Conservation (phyloP, 2,797 vertebrate genomes). For the Hafferia zeledoni region DNA sequence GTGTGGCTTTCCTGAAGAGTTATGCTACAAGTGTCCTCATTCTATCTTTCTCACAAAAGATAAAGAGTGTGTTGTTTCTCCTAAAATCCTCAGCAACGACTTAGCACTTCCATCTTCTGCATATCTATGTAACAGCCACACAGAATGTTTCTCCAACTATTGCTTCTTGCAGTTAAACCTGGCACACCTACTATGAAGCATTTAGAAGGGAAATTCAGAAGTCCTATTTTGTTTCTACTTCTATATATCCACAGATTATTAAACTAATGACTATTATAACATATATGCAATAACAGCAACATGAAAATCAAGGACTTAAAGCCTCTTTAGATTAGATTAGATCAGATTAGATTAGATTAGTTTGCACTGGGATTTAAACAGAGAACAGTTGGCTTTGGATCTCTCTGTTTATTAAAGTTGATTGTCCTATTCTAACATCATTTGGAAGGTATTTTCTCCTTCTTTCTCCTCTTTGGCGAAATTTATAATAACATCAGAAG, state of each 20-base stretch:
- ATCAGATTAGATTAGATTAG: not conserved
- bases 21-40: not conserved
- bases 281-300: constrained; percentile 9
- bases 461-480: not conserved
- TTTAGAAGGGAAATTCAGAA: not conserved
- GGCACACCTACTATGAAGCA: not conserved
- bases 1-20: not conserved
- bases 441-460: not conserved
- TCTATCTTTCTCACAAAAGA: not conserved
- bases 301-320: constrained; percentile 14
- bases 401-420: not conserved
- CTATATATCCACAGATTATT: not conserved
- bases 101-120: not conserved
- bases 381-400: constrained; percentile 5
- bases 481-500: not conserved
- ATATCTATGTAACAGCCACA: fast-evolving
- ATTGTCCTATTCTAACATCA: not conserved
- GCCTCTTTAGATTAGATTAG: constrained; percentile 6
- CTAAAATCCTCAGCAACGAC: not conserved
- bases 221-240: not conserved
- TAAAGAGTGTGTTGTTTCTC: not conserved
- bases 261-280: constrained; percentile 13
- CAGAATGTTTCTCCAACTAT: not conserved
- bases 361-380: constrained; percentile 12
- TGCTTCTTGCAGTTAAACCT: not conserved